Base-by-base conservation (phyloP, 30 jellyfish, hydroid and myxozoan genomes). In the Nemopilema nomurai region DNA sequence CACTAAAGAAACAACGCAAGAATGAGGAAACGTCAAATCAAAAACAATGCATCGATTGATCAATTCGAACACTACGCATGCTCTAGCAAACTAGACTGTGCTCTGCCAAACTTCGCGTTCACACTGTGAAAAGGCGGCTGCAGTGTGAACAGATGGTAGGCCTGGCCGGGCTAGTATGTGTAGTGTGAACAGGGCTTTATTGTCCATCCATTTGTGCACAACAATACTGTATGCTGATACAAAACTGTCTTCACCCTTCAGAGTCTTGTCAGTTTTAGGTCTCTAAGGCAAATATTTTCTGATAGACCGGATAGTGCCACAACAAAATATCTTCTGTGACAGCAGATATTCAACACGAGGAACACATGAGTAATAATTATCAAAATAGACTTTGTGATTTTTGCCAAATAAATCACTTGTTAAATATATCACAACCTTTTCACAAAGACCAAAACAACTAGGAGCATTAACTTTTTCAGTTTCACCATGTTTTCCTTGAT, bases 161-260 rank as follows among this genome's bases (percentile, higher is more conserved):
- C n/a, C n/a, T n/a, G n/a, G n/a, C n/a, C n/a, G n/a, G n/a, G n/a
- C n/a, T n/a, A n/a, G n/a, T n/a, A n/a, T n/a, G n/a, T n/a, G n/a
- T n/a, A n/a, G n/a, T n/a, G n/a, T n/a, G n/a, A n/a, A n/a, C n/a
- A n/a, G n/a, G n/a, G 96, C 25, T 80, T 71, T 88, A 77, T 83
- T 89, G 67, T 89, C 97, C 81, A 69, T 53, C 96, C 96, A 89
- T 71, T 89, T 82, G 82, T 52, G 76, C 31, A 82, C 70, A 67
- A 76, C 51, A 19, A 83, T 73, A 17, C 82, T 86, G 16, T 75
- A 87, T 4, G 64, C 73, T 16, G 96, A 82, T 19, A 76, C 90
- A 32, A 91, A 17, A 51, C 76, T 26, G 76, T 89, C 97, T 17
- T 96, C 96, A 16, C 95, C 20, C 41, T 28, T 26, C 77, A 86